Base-by-base conservation (phyloP, 2,888 invertebrate genomes). In the Cataglyphis livida region DNA sequence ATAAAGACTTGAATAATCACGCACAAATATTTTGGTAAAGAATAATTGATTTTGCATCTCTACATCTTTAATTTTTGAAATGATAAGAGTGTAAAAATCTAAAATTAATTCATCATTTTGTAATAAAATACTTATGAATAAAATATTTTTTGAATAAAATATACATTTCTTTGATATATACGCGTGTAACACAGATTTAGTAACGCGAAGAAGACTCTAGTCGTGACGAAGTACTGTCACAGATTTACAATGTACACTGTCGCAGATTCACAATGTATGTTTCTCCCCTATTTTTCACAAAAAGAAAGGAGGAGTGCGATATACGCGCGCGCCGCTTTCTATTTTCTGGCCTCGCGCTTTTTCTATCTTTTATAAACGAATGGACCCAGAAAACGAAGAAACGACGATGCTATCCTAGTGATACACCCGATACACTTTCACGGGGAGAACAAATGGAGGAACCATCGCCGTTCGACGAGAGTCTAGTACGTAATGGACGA, bases 401-500 rank as follows among this genome's bases (percentile, higher is more conserved):
- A 78, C 51, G 79, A 51, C 59, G 74, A 71, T 74, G 28, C 65
- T 76, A n/a, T 51, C 41, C 71, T 70, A 35, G 68, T 64, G 21
- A 76, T 70, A 76, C 61, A 83, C 61, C 71, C 87, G 85, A 88
- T 88, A 74, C 38, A 88, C 78, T 82, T 83, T 88, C 71, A 25
- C 76, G 70, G 35, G 51, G 59, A 82, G 83, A 84, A 84, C 85
- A 85, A 85, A 88, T 84, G 83, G 79, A 82, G 78, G 85, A 84
- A 82, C 75, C 81, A 64, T 82, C 79, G 78, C 66, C 84, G 87
- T 85, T 90, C 83, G 89, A 88, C 82, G 84, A 83, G 88, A 82
- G 83, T 83, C 88, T 85, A 86, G 88, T 57, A 83, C 83, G 85
- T 89, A 89, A 89, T 90, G 89, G 89, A 90, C 89, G 89, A 89